These are phyloP conservation scores for Pangasius larnaudii DNA, from an alignment of 2,797 vertebrate species.

Conservation along the genomic window DNA sequence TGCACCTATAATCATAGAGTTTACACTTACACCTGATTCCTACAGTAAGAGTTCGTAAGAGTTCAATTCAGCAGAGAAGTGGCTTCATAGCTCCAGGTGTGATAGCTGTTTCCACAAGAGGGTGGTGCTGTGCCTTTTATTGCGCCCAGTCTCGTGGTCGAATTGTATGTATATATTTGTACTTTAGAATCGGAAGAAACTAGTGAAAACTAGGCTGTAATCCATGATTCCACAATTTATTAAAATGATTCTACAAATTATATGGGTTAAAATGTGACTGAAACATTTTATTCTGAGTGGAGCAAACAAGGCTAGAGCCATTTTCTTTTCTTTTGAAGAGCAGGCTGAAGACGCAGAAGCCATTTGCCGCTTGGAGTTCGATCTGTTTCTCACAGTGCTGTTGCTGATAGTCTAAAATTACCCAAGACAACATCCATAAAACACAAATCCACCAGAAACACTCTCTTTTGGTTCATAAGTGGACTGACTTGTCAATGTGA, in stretches of 20 bases:
- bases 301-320: background rate
- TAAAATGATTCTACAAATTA: background rate
- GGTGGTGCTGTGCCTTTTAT: conserved; percentile 46
- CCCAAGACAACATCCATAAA: background rate
- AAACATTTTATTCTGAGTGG: background rate
- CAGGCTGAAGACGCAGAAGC: background rate
- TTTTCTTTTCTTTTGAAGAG: background rate
- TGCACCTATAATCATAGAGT: background rate
- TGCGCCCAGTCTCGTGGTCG: background rate
- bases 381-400: conserved; percentile 3
- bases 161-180: background rate
- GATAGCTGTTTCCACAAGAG: conserved; percentile 47
- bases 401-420: background rate
- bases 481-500: background rate
- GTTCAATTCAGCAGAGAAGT: background rate
- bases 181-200: background rate
- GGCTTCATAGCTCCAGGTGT: conserved; percentile 5
- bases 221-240: background rate
- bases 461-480: background rate
- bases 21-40: background rate
- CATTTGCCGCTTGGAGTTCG: background rate
- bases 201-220: background rate
- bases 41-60: background rate
- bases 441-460: background rate
- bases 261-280: background rate